These are phyloP conservation scores for Leptinotarsa rubiginosa DNA, from an alignment of 2,888 invertebrate genomes.

Conservation along the genomic window DNA sequence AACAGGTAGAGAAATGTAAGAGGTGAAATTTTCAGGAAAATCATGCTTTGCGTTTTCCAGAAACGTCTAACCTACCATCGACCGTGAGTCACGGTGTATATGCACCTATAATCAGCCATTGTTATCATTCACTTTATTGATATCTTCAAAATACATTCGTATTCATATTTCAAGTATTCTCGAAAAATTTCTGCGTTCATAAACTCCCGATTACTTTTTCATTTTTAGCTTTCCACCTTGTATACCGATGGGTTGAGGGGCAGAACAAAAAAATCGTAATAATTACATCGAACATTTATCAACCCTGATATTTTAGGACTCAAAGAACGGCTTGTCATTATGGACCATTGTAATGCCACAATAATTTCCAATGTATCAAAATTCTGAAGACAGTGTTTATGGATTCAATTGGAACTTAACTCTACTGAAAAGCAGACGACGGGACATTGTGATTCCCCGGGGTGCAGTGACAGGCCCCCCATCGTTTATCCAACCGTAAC, in stretches of 20 bases:
- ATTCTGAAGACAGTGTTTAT: constrained; percentile 14
- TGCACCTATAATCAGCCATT: too few relatives aligned
- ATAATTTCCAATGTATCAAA: constrained; percentile 17
- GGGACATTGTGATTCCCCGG: constrained; percentile 52
- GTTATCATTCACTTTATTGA: too few relatives aligned
- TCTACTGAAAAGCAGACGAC: constrained; percentile 48
- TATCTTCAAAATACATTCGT: too few relatives aligned
- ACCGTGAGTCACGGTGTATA: too few relatives aligned
- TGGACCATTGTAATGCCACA: constrained; percentile 21
- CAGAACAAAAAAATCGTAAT: not conserved
- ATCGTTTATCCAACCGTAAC: constrained; percentile 59
- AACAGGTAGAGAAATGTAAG: too few relatives aligned
- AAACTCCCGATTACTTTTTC: too few relatives aligned
- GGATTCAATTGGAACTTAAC: constrained; percentile 42
- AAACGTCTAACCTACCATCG: too few relatives aligned
- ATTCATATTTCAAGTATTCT: too few relatives aligned
- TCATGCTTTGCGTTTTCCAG: too few relatives aligned
- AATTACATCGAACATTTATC: constrained; percentile 5
- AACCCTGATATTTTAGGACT: constrained; percentile 5
- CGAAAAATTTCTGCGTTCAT: too few relatives aligned
- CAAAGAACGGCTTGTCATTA: constrained; percentile 20
- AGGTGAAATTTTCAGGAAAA: too few relatives aligned
- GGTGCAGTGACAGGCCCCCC: constrained; percentile 60
- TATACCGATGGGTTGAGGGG: not conserved
- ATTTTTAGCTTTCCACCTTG: not conserved